Evolutionary conservation across 2,113 vertebrate species (phyloP), one percentile per base, ranked within the genome.

Genomic region (Microcebus griseorufus): DNA sequence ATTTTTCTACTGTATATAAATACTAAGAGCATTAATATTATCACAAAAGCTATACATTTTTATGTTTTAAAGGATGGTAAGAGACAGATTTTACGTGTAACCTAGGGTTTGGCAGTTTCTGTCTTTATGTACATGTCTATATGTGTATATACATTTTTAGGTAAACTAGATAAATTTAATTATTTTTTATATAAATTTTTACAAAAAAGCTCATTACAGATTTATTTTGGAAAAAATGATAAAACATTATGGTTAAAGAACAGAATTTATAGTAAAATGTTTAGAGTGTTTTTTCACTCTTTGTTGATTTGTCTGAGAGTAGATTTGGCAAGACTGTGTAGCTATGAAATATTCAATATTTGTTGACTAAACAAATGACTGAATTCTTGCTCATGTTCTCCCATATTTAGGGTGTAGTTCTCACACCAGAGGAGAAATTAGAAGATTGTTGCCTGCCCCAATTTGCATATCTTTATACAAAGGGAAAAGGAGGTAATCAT

Each of bases 191-290:
- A 76, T 84, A 73, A 34, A 65, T n/a, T 42, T 97, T 90, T 91
- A 27, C 8, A 65, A 55, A 58, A 85, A 73, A 75, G 55, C 10
- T 90, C 16, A 94, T 32, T 60, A 92, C 8, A 93, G 32, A 95
- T 95, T 94, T 85, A 85, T 88, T 93, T 67, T 91, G 42, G n/a
- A 75, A 96, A 82, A 91, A 93, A 62, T 72, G 90, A 70, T 67
- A 70, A 85, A 94, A 97, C 45, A 55, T 73, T 76, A 80, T 72
- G n/a, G 53, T 62, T 75, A 92, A 84, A 95, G 29, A 91, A 62
- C 25, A 88, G 60, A 92, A 88, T 64, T 93, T 78, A 86, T 5
- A 93, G 70, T 82, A 69, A 88, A 85, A 78, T 48, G 58, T 64
- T 93, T 67, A 32, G 62, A 72, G n/a, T 65, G 78, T 48, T 90